Evolutionary conservation across 2,797 vertebrate species (phyloP).

Genomic region (Ctenopoma multispine): DNA sequence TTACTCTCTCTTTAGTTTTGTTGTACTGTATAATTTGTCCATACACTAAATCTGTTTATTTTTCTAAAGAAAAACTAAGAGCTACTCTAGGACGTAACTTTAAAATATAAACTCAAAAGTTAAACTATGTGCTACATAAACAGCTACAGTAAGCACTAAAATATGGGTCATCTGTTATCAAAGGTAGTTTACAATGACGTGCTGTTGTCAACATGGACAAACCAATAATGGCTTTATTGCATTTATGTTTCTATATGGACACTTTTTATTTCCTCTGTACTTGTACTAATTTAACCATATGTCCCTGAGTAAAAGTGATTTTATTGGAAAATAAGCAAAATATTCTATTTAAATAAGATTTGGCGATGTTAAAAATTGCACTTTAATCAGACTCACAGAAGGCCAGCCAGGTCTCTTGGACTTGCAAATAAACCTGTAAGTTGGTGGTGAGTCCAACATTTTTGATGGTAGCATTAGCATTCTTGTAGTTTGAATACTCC

Average conservation of each 20-base stretch:
- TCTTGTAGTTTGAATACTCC: constrained; percentile 83
- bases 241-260: constrained; percentile 3
- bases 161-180: constrained; percentile 18
- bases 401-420: constrained; percentile 92
- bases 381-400: constrained; percentile 83
- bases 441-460: constrained; percentile 87
- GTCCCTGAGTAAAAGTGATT: too few relatives aligned
- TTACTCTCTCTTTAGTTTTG: background rate
- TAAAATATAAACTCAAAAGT: background rate
- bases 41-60: background rate
- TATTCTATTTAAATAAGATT: background rate
- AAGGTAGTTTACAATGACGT: constrained; percentile 5
- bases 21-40: background rate
- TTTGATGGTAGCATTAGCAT: constrained; percentile 66
- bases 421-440: constrained; percentile 83
- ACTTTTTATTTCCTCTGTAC: too few relatives aligned
- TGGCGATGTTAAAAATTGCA: background rate
- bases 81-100: background rate
- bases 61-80: too few relatives aligned
- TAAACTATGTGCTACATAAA: background rate
- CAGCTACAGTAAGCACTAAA: background rate
- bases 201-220: constrained; percentile 1
- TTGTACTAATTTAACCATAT: too few relatives aligned
- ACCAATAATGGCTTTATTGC: constrained; percentile 11
- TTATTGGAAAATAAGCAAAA: too few relatives aligned